phyloP scores from a whole-genome alignment of 1,140 invertebrate genomes.

The Tetramorium parvispinum region DNA sequence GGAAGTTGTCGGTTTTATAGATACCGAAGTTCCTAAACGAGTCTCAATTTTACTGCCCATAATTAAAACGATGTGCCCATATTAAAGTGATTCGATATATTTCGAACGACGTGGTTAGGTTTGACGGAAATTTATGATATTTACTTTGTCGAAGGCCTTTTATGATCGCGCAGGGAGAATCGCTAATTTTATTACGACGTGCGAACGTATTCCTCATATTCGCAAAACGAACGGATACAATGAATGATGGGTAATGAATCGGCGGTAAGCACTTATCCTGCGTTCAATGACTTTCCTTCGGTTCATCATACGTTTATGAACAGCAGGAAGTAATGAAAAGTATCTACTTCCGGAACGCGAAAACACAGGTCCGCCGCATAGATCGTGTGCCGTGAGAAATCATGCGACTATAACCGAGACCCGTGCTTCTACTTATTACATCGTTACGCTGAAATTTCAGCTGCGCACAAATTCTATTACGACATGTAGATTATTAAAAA shows the following conservation, averaged over 20 bases:
- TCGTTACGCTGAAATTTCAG: conserved; percentile 30
- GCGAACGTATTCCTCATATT: neutral
- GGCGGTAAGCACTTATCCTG: neutral
- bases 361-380: conserved; percentile 26
- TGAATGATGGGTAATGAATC: neutral
- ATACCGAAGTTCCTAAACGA: neutral
- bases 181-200: conserved; percentile 40
- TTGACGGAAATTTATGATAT: conserved; percentile 40
- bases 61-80: neutral
- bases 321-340: conserved; percentile 63
- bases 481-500: conserved; percentile 16
- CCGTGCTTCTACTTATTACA: conserved; percentile 10
- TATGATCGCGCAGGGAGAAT: neutral
- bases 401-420: neutral
- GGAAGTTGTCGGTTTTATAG: conserved; percentile 3
- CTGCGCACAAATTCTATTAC: conserved; percentile 2
- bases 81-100: conserved; percentile 33
- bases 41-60: conserved; percentile 5
- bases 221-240: conserved; percentile 8
- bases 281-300: conserved; percentile 64
- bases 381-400: conserved; percentile 57
- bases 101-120: neutral
- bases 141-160: neutral
- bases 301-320: conserved; percentile 23
- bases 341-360: conserved; percentile 59